A percentile compares a stretch with the other conserved stretches of the same genome.
These are phyloP conservation scores for Heliconius cydno DNA, from an alignment of 2,888 invertebrate species.

Conservation along the genomic window DNA sequence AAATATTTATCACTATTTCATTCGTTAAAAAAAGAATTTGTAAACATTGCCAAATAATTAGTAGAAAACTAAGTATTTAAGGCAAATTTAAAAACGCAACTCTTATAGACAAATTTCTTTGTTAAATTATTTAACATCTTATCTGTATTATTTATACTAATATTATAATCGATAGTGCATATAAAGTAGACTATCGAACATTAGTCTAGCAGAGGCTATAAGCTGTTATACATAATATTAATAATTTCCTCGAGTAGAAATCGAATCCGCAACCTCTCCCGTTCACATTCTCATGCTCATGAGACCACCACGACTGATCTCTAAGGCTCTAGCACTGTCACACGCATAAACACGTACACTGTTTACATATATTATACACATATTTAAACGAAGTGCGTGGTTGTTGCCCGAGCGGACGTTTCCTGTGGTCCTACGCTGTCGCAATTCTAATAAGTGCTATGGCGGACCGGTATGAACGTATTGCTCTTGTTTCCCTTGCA, in stretches of 20 bases:
- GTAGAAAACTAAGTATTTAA: background rate
- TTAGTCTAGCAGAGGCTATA: too few relatives aligned
- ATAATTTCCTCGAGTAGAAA: too few relatives aligned
- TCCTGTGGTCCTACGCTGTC: constrained; percentile 63
- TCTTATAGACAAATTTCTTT: background rate
- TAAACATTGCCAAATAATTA: too few relatives aligned
- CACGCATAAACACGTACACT: background rate
- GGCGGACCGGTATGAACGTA: constrained; percentile 43
- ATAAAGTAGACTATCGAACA: too few relatives aligned
- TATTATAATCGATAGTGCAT: too few relatives aligned
- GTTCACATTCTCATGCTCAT: too few relatives aligned
- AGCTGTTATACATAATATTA: too few relatives aligned
- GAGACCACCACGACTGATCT: too few relatives aligned
- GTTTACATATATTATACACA: background rate
- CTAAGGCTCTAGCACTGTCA: background rate
- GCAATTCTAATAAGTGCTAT: constrained; percentile 66
- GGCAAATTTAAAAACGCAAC: background rate
- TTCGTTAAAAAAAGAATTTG: too few relatives aligned
- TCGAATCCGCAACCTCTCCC: too few relatives aligned
- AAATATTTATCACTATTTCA: too few relatives aligned
- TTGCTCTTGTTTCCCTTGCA: constrained; percentile 48
- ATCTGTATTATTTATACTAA: background rate
- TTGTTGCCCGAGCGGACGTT: constrained; percentile 36
- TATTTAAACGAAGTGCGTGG: constrained; percentile 33
- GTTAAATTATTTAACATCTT: background rate